Conservation (phyloP, 1,140 invertebrate species). For the Bombus picipes region DNA sequence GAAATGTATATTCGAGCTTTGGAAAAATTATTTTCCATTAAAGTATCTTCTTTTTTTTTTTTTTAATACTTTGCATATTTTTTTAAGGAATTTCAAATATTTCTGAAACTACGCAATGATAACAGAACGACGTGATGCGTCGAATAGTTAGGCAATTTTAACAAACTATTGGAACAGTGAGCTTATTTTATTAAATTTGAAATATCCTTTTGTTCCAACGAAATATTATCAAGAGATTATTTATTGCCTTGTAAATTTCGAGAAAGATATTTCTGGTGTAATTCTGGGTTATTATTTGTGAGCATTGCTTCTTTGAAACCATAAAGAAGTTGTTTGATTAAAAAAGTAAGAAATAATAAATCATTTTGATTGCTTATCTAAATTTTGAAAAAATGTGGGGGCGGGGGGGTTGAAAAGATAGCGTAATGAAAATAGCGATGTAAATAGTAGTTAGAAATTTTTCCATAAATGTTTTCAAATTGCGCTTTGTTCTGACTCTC, state of each 20-base stretch:
- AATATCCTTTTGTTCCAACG: too few species aligned
- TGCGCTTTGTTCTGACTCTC: not conserved
- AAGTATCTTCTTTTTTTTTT: not conserved
- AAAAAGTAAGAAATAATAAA: too few species aligned
- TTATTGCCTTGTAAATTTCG: too few species aligned
- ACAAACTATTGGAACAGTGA: not conserved
- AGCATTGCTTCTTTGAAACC: too few species aligned
- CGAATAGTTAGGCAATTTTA: not conserved
- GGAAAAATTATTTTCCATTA: not conserved
- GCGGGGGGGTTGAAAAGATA: not conserved
- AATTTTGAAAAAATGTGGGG: not conserved
- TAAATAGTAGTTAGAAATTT: constrained; percentile 40
- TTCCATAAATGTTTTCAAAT: constrained; percentile 15
- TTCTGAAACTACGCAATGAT: not conserved
- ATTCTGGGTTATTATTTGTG: too few species aligned
- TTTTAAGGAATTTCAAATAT: not conserved
- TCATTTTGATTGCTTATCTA: not conserved
- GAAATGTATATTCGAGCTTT: not conserved
- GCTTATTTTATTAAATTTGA: not conserved
- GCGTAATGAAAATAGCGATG: not conserved
- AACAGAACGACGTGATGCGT: too few species aligned
- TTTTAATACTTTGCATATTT: not conserved
- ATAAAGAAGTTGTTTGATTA: too few species aligned
- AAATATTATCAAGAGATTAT: too few species aligned
- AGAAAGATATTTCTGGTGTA: too few species aligned